Evolutionary conservation across 2,797 vertebrate genomes (phyloP).

Genomic region (Moxostoma hubbsi): DNA sequence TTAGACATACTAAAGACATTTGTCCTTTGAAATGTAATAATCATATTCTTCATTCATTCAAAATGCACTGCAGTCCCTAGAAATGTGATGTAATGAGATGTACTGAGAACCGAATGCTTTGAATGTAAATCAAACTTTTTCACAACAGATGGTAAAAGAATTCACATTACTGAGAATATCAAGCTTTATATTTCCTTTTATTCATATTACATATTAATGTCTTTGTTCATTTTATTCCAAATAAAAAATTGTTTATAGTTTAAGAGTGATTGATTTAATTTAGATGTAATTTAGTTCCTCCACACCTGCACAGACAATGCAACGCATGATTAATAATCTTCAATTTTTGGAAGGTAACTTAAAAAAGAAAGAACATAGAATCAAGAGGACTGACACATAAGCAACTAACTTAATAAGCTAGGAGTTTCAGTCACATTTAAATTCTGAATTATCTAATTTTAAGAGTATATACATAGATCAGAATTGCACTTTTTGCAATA

Average conservation of each 20-base stretch:
- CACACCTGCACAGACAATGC: neutral
- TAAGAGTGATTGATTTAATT: constrained; percentile 18
- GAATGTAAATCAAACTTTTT: neutral
- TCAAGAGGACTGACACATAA: constrained; percentile 8
- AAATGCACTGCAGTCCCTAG: neutral
- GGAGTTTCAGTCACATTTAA: constrained; percentile 22
- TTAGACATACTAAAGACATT: neutral
- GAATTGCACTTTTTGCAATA: constrained; percentile 52
- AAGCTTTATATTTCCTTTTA: constrained; percentile 8
- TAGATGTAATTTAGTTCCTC: neutral
- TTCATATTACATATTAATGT: constrained; percentile 23
- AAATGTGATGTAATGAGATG: neutral
- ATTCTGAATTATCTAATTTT: neutral
- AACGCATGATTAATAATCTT: constrained; percentile 24
- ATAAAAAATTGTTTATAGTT: neutral
- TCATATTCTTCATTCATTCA: neutral
- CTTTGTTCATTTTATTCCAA: neutral
- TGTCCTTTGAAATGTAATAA: neutral
- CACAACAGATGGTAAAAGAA: neutral
- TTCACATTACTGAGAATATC: neutral
- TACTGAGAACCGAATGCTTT: neutral
- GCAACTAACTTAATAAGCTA: constrained; percentile 47
- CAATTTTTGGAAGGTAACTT: constrained; percentile 24
- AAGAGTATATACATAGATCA: constrained; percentile 30
- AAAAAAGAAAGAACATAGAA: constrained; percentile 6